Evolutionary conservation across 2,797 vertebrate genomes (phyloP).

Genomic region (Leptodactylus fallax): DNA sequence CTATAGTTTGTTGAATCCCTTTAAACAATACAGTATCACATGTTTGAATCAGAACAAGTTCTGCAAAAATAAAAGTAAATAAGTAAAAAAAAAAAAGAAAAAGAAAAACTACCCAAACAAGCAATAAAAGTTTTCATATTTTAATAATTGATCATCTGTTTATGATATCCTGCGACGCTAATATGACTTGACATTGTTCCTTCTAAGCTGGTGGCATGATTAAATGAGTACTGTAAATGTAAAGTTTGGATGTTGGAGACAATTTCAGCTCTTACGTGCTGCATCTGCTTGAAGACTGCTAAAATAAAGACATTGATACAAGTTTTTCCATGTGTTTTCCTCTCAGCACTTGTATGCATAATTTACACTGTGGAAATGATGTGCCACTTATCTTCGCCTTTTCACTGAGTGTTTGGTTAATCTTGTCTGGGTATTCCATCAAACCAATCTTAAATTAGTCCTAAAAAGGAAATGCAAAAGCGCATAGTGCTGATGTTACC

Average conservation of each 20-base stretch:
- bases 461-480: conserved; percentile 10
- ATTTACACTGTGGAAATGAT: conserved; percentile 47
- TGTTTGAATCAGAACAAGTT: background rate
- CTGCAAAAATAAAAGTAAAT: background rate
- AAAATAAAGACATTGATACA: background rate
- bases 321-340: background rate
- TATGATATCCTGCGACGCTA: background rate
- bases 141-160: background rate
- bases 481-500: conserved; percentile 16
- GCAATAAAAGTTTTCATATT: background rate
- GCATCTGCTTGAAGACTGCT: background rate
- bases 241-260: background rate
- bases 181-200: background rate
- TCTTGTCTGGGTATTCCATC: conserved; percentile 32
- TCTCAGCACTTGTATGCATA: conserved; percentile 30
- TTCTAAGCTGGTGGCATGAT: background rate
- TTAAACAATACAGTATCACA: too few species aligned
- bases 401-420: conserved; percentile 23
- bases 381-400: conserved; percentile 25
- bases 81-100: background rate
- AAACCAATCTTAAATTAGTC: conserved; percentile 36
- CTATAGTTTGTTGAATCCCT: too few species aligned
- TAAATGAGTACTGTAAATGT: background rate
- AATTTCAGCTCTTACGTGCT: background rate
- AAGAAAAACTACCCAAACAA: background rate